Conservation (phyloP, 2,888 invertebrate genomes). For the Macrosiphum euphorbiae region DNA sequence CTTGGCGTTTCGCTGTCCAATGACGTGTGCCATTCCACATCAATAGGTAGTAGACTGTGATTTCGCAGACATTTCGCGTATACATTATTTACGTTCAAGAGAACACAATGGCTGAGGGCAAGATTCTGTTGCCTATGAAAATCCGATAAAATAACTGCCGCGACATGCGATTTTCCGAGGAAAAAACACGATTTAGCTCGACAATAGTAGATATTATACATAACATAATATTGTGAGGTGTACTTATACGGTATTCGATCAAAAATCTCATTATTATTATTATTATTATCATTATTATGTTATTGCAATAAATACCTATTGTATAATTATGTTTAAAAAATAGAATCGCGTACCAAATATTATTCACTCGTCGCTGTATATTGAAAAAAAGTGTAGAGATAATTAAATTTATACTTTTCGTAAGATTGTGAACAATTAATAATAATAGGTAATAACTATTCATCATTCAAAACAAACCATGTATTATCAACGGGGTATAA, state of each 20-base stretch:
- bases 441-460: neutral
- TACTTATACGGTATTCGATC: neutral
- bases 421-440: neutral
- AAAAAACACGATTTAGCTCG: neutral
- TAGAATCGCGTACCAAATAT: neutral
- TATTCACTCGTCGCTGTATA: neutral
- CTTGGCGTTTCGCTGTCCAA: conserved; percentile 55
- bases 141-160: conserved; percentile 18
- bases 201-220: neutral
- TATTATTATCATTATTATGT: neutral
- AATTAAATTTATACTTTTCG: neutral
- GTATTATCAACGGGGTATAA: neutral
- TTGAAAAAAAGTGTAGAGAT: neutral
- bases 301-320: neutral
- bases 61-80: conserved; percentile 43
- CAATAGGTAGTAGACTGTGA: conserved; percentile 50
- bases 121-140: neutral
- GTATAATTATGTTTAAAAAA: neutral
- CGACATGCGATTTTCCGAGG: neutral
- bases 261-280: neutral
- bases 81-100: conserved; percentile 51
- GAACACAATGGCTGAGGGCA: conserved; percentile 37
- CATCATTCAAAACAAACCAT: neutral
- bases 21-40: conserved; percentile 56
- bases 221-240: neutral